Conservation (phyloP, 2,888 invertebrate species). For the Hyles lineata region DNA sequence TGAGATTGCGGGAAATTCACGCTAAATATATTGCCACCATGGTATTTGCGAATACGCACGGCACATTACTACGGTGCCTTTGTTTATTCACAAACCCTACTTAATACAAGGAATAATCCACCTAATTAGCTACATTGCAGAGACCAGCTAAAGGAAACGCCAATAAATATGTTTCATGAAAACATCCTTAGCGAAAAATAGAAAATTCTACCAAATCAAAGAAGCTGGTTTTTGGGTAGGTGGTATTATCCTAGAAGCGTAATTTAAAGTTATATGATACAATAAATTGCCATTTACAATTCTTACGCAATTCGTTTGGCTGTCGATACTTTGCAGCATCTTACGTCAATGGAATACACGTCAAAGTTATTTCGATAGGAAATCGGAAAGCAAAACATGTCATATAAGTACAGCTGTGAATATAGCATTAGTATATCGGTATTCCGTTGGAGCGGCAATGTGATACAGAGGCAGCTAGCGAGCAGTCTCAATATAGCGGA, state of each 20-base stretch:
- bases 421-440: not conserved
- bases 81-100: not conserved
- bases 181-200: not conserved
- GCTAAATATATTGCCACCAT: conserved; percentile 18
- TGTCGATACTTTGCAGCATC: not conserved
- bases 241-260: no score
- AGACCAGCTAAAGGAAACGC: no score
- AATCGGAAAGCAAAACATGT: conserved; percentile 18
- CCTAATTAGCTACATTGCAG: not conserved
- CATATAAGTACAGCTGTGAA: not conserved
- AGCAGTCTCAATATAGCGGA: conserved; percentile 51
- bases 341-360: conserved; percentile 10
- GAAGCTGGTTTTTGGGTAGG: not conserved
- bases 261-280: no score
- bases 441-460: conserved; percentile 13
- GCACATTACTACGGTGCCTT: not conserved
- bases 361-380: conserved; percentile 17
- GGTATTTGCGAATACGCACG: conserved; percentile 12
- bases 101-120: not conserved
- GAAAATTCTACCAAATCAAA: no score
- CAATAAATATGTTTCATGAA: no score
- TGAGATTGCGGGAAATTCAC: conserved; percentile 11
- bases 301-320: not conserved
- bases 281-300: not conserved
- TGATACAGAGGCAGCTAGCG: conserved; percentile 44